Evolutionary conservation across 2,113 vertebrate genomes (phyloP), one percentile per base, ranked within the genome.

Genomic region (Columba janthina): DNA sequence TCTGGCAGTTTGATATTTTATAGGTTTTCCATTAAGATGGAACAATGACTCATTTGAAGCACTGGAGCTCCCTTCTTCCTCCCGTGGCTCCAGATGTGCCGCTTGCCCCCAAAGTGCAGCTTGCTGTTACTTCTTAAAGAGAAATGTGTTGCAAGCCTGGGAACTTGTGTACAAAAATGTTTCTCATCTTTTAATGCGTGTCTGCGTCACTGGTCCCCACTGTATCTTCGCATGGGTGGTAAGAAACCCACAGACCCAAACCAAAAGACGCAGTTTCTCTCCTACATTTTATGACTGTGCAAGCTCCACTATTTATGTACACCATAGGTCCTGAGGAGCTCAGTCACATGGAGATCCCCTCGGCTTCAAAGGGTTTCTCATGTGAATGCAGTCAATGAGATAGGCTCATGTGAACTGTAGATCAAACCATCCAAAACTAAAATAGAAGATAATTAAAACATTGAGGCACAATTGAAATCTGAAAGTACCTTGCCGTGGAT

Each of bases 21-120:
- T 50, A 85, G 73, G 15, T 72, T 94, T 97, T 92, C 90, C 88
- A 93, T 93, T 95, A 90, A 90, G 70, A 86, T 14, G 44, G 28
- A 93, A 24, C 65, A 88, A 64, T 88, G 79, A 90, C 44, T 96
- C 80, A 64, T 90, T 53, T 92, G 93, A 92, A 57, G 13, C 40
- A 56, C 34, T 42, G 75, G 67, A 91, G 25, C 53, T 90, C 83
- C 61, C 7, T 73, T 69, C 62, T 74, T 88, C 69, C 36, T 89
- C n/a, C 34, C 28, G 38, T 69, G 69, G 44, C 44, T 90, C 76
- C 90, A 82, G 73, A 79, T 95, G 76, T 93, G 65, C 58, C 0
- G 0, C 34, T 91, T 92, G 72, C 53, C 48, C 57, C 53, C 10
- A 32, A 21, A 78, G 62, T 73, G 82, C 84, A 84, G 36, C 22